Conservation (phyloP, 2,888 invertebrate genomes). For the Helleia helle region DNA sequence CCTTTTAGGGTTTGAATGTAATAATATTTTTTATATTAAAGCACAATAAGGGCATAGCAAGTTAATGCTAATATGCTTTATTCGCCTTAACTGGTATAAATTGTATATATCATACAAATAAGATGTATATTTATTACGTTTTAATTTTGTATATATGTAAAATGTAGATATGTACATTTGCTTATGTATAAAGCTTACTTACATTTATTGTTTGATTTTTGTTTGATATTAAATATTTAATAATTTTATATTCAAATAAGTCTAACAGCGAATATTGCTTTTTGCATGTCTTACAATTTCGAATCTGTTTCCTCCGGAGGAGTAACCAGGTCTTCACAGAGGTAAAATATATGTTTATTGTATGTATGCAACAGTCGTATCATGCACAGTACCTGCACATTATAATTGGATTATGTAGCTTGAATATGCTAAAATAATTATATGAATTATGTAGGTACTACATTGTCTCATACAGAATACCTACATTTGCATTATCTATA, state of each 20-base stretch:
- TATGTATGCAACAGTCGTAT: slow-evolving; percentile 19
- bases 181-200: not conserved
- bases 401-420: slow-evolving; percentile 17
- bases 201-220: not conserved
- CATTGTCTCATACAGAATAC: not conserved
- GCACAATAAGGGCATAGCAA: no score
- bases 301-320: slow-evolving; percentile 78
- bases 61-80: not conserved
- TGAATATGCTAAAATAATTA: not conserved
- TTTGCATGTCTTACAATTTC: slow-evolving; percentile 83
- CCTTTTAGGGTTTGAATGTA: not conserved
- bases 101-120: not conserved
- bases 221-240: not conserved
- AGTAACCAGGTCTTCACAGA: slow-evolving; percentile 76
- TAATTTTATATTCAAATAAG: slow-evolving; percentile 22
- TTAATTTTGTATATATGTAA: not conserved
- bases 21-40: no score
- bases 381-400: slow-evolving; percentile 11
- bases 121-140: not conserved
- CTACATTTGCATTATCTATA: slow-evolving; percentile 3
- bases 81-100: not conserved
- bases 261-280: slow-evolving; percentile 69
- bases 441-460: slow-evolving; percentile 7
- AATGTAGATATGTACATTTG: not conserved
- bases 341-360: slow-evolving; percentile 42